Evolutionary conservation across 2,113 vertebrate species (phyloP), one percentile per base, ranked within the genome.

Genomic region (Muntiacus muntjak): DNA sequence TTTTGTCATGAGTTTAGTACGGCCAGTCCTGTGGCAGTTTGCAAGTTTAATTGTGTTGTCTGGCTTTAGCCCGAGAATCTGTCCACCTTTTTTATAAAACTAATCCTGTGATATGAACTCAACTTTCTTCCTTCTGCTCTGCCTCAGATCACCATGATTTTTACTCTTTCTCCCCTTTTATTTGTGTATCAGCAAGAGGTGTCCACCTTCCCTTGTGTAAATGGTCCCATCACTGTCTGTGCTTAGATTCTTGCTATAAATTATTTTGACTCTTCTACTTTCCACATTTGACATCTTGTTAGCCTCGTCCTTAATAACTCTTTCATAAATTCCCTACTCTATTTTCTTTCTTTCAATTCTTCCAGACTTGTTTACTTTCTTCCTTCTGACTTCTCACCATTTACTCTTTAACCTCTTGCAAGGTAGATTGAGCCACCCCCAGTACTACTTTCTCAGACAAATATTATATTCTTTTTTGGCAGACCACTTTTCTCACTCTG

Each of bases 1-100:
- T 90, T 96, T 87, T 94, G 28, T 94, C 47, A 43, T 88, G 89
- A 94, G 74, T 79, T 96, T 26, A 88, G n/a, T n/a, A 89, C 14
- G 94, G 58, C 33, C 25, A 54, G 90, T 14, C 16, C 52, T 85
- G 64, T 74, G 94, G 52, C 78, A 47, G 36, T 85, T 85, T 82
- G 52, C 52, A 76, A 36, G 26, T 88, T 90, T 95, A 82, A 62
- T 84, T 94, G 55, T 47, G 15, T 67, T 71, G 76, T 57, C 89
- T 97, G 40, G 6, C 67, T 16, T 92, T 95, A 86, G 52, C n/a
- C 25, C 10, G 33, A 87, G 28, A 71, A 74, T 62, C 84, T 83
- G 19, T 36, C 16, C 8, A 45, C n/a, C 28, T 87, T 93, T 93
- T 93, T 83, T 57, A 40, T 16, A 89, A 40, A 94, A 74, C 23